phyloP scores from a whole-genome alignment of 2,888 invertebrate species.

The Andrena bucephala region DNA sequence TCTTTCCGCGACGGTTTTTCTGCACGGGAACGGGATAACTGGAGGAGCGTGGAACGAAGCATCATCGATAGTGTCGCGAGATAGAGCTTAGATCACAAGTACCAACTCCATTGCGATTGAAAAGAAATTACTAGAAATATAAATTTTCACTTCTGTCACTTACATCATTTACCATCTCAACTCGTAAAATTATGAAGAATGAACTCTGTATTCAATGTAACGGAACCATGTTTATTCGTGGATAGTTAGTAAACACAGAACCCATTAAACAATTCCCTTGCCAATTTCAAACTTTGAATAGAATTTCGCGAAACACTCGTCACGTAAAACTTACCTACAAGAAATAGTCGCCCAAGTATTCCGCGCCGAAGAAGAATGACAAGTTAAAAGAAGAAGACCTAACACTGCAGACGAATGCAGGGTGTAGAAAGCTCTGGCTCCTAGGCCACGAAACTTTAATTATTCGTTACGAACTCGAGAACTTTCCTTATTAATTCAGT shows the following conservation, averaged over 20 bases:
- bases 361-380: background rate
- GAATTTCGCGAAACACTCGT: background rate
- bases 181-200: too few species aligned
- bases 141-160: too few species aligned
- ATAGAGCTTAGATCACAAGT: too few species aligned
- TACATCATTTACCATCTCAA: too few species aligned
- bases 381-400: background rate
- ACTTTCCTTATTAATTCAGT: conserved; percentile 19
- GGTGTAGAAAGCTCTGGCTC: conserved; percentile 9
- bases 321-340: background rate
- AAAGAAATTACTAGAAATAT: too few species aligned
- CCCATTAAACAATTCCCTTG: background rate
- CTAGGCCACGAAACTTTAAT: conserved; percentile 28
- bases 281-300: conserved; percentile 1
- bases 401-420: conserved; percentile 6
- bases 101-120: too few species aligned
- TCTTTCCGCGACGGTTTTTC: too few species aligned
- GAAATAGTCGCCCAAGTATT: background rate
- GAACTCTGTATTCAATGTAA: background rate
- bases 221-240: background rate
- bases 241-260: background rate
- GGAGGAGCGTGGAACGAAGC: too few species aligned
- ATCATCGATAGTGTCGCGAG: too few species aligned
- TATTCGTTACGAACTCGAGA: conserved; percentile 22
- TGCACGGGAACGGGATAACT: background rate